Evolutionary conservation across 2,888 invertebrate genomes (phyloP).

Genomic region (Campoletis raptor): DNA sequence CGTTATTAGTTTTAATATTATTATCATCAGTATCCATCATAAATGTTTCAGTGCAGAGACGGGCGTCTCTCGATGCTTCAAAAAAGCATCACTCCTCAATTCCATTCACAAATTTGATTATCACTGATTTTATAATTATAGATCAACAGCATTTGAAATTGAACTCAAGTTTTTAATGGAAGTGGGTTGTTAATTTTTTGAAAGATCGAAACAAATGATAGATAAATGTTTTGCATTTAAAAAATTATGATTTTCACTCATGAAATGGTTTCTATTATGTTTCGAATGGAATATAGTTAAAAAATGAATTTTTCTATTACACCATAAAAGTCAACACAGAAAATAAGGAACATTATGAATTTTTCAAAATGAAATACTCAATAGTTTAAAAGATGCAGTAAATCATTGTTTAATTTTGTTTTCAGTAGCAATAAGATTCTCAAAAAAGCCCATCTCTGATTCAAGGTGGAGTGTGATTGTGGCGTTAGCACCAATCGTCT

Average conservation of each 20-base stretch:
- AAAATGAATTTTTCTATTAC: background rate
- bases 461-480: slow-evolving; percentile 32
- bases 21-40: slow-evolving; percentile 31
- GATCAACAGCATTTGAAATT: background rate
- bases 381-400: background rate
- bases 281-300: background rate
- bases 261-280: background rate
- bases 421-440: background rate
- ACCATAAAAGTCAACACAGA: background rate
- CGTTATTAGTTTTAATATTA: slow-evolving; percentile 37
- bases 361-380: background rate
- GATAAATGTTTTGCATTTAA: background rate
- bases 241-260: background rate
- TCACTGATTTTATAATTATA: background rate
- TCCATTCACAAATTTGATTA: background rate
- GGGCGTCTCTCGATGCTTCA: background rate
- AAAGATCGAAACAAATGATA: background rate
- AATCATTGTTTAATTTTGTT: background rate
- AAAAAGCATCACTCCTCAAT: background rate
- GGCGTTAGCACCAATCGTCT: slow-evolving; percentile 61
- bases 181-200: background rate
- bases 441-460: slow-evolving; percentile 1
- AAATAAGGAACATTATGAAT: background rate
- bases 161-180: background rate
- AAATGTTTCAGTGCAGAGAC: slow-evolving; percentile 9